These are phyloP conservation scores for Sarcoramphus papa DNA, from an alignment of 2,797 vertebrate species.

Conservation along the genomic window DNA sequence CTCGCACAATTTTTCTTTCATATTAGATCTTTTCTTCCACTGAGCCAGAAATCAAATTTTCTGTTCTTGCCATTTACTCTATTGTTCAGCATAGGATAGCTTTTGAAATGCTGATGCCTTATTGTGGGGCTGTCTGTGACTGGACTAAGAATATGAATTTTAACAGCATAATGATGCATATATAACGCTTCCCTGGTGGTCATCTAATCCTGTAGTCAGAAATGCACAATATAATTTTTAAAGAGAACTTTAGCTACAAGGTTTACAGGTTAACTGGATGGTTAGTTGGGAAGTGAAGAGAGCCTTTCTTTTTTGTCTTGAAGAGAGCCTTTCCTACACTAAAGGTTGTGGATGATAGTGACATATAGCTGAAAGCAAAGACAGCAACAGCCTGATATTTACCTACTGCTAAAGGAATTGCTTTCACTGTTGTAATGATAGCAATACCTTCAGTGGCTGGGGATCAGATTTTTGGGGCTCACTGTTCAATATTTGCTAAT, in stretches of 20 bases:
- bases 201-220: background rate
- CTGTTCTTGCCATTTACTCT: background rate
- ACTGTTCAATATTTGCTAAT: background rate
- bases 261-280: background rate
- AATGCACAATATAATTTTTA: background rate
- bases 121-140: background rate
- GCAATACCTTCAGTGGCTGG: background rate
- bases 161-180: background rate
- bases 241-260: background rate
- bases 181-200: background rate
- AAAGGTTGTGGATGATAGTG: background rate
- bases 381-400: background rate
- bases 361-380: background rate
- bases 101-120: slow-evolving; percentile 32
- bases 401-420: background rate
- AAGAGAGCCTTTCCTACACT: background rate
- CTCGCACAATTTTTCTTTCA: background rate
- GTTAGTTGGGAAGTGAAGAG: background rate
- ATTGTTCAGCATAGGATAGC: background rate
- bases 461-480: background rate
- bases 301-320: background rate
- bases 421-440: background rate
- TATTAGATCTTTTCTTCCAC: slow-evolving; percentile 3
- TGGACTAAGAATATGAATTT: slow-evolving; percentile 31
- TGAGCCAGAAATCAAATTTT: slow-evolving; percentile 10